Evolutionary conservation across 2,888 invertebrate species (phyloP).

Genomic region (Enchytraeus crypticus): DNA sequence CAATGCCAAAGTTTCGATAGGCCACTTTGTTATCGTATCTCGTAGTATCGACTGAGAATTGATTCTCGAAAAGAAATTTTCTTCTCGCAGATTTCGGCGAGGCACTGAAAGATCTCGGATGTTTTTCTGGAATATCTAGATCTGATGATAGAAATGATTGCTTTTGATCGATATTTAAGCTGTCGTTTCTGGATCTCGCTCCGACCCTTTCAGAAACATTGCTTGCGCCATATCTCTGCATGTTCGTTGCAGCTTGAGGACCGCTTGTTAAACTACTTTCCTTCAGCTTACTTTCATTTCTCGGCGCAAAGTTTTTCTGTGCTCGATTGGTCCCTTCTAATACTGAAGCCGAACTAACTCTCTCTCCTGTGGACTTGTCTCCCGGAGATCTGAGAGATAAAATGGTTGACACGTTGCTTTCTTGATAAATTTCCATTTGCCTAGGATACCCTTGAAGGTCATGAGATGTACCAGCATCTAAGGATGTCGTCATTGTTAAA

Average conservation of each 20-base stretch:
- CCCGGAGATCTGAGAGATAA: background rate
- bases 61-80: constrained; percentile 19
- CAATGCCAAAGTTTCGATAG: no score
- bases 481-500: no score
- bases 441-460: no score
- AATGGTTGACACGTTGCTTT: background rate
- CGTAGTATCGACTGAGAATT: background rate
- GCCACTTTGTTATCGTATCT: no score
- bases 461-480: no score
- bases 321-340: no score
- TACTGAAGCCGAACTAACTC: background rate
- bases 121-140: background rate
- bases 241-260: background rate
- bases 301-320: no score
- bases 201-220: no score
- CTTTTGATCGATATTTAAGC: no score
- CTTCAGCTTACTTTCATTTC: background rate
- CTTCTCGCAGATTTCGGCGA: constrained; percentile 16
- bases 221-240: background rate
- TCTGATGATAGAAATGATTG: no score
- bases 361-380: background rate
- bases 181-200: no score
- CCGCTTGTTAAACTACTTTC: background rate
- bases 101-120: constrained; percentile 9
- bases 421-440: no score